Conservation (phyloP, 2,888 invertebrate genomes). For the Plagodis pulveraria region DNA sequence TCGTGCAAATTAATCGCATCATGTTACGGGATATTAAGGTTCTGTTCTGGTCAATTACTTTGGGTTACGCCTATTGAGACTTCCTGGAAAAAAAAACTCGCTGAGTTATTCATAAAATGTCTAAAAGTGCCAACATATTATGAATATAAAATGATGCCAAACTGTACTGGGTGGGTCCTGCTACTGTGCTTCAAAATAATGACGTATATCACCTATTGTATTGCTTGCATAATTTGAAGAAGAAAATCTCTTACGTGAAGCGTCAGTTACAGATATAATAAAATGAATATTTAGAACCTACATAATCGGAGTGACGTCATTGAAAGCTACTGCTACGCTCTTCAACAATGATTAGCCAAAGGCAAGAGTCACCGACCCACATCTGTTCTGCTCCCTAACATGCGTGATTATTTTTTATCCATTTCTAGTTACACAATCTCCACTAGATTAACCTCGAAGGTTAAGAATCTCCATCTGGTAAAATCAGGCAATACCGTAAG, state of each 20-base stretch:
- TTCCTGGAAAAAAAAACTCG: not conserved
- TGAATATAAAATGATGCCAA: too few species aligned
- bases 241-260: too few species aligned
- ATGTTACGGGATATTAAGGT: constrained; percentile 30
- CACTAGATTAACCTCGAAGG: constrained; percentile 56
- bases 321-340: constrained; percentile 24
- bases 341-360: constrained; percentile 26
- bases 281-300: not conserved
- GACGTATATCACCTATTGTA: too few species aligned
- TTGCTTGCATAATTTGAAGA: too few species aligned
- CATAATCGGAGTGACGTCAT: constrained; percentile 6
- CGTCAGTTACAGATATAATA: too few species aligned
- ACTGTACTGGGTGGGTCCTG: too few species aligned
- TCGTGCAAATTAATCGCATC: constrained; percentile 56
- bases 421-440: constrained; percentile 49
- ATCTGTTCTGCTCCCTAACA: constrained; percentile 23
- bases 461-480: constrained; percentile 41
- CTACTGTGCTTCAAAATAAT: too few species aligned
- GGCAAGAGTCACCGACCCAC: constrained; percentile 30
- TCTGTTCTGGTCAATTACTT: constrained; percentile 22
- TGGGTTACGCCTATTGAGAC: constrained; percentile 13
- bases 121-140: too few species aligned
- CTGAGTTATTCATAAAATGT: too few species aligned
- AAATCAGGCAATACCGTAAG: constrained; percentile 9
- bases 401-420: constrained; percentile 33